Percentiles rank a stretch among this genome's conserved stretches.
Evolutionary conservation across 1,140 invertebrate genomes (phyloP).

Genomic region (Calephelis virginiensis): DNA sequence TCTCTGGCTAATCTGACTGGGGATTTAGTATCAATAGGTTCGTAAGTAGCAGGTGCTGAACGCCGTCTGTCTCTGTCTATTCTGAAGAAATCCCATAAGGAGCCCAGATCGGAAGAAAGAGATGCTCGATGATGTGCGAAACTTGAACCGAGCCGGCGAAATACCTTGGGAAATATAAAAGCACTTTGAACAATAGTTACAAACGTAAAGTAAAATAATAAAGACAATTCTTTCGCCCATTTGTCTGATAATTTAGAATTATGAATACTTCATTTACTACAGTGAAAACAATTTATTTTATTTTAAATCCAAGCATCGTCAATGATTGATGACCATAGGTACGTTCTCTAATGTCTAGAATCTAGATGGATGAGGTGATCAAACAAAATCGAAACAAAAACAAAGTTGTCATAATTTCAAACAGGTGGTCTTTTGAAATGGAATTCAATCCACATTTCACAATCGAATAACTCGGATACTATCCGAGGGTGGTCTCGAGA

Average conservation of each 20-base stretch:
- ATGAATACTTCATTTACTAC: background rate
- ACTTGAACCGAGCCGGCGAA: slow-evolving; percentile 64
- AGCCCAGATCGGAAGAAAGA: slow-evolving; percentile 67
- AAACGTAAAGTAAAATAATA: too few relatives aligned
- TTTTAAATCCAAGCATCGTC: too few relatives aligned
- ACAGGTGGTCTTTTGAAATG: too few relatives aligned
- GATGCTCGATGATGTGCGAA: slow-evolving; percentile 68
- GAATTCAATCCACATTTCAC: too few relatives aligned
- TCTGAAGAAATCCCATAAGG: slow-evolving; percentile 75
- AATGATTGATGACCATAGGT: too few relatives aligned
- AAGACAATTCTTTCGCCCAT: background rate
- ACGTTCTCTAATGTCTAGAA: too few relatives aligned
- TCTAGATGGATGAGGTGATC: too few relatives aligned
- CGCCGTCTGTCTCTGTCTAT: slow-evolving; percentile 57
- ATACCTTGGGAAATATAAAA: slow-evolving; percentile 40
- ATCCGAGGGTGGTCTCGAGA: too few relatives aligned
- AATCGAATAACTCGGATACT: too few relatives aligned
- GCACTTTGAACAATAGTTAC: background rate
- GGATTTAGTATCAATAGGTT: slow-evolving; percentile 56
- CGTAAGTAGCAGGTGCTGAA: slow-evolving; percentile 51
- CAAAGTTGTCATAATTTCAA: too few relatives aligned
- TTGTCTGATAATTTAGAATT: background rate
- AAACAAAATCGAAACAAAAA: too few relatives aligned
- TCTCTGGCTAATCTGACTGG: slow-evolving; percentile 68
- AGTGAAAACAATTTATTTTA: too few relatives aligned